These are phyloP conservation scores for Caenorhabditis brenneri DNA, from an alignment of 1,140 invertebrate genomes.

Conservation along the genomic window DNA sequence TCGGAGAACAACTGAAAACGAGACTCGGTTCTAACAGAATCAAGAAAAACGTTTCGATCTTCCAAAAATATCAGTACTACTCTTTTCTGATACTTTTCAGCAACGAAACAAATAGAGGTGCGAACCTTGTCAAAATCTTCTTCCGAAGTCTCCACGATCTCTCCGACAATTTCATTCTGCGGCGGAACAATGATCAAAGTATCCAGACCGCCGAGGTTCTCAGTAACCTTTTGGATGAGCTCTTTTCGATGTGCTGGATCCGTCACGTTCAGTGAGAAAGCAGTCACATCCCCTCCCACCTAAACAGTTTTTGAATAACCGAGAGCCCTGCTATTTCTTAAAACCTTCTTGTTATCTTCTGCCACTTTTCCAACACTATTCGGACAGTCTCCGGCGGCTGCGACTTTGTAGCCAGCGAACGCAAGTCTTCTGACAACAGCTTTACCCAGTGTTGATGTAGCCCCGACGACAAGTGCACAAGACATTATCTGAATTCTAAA, in stretches of 20 bases:
- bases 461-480: slow-evolving; percentile 32
- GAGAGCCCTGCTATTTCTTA: not conserved
- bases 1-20: slow-evolving; percentile 5
- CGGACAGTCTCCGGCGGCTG: slow-evolving; percentile 16
- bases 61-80: too few relatives aligned
- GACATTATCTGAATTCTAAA: slow-evolving; percentile 11
- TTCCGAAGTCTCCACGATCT: slow-evolving; percentile 34
- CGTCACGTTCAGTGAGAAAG: slow-evolving; percentile 18
- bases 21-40: not conserved
- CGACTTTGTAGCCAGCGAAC: slow-evolving; percentile 46
- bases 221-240: slow-evolving; percentile 8
- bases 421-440: slow-evolving; percentile 45
- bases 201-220: slow-evolving; percentile 46
- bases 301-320: not conserved
- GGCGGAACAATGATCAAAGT: slow-evolving; percentile 41
- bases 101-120: too few relatives aligned
- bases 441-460: slow-evolving; percentile 19
- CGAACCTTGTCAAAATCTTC: slow-evolving; percentile 26
- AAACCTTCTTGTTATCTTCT: slow-evolving; percentile 45
- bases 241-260: slow-evolving; percentile 41
- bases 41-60: too few relatives aligned
- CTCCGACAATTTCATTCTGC: slow-evolving; percentile 20
- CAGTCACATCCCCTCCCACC: slow-evolving; percentile 43
- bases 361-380: slow-evolving; percentile 21
- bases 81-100: too few relatives aligned